Evolutionary conservation across 1,140 invertebrate species (phyloP).

Genomic region (Rhyzopertha dominica): DNA sequence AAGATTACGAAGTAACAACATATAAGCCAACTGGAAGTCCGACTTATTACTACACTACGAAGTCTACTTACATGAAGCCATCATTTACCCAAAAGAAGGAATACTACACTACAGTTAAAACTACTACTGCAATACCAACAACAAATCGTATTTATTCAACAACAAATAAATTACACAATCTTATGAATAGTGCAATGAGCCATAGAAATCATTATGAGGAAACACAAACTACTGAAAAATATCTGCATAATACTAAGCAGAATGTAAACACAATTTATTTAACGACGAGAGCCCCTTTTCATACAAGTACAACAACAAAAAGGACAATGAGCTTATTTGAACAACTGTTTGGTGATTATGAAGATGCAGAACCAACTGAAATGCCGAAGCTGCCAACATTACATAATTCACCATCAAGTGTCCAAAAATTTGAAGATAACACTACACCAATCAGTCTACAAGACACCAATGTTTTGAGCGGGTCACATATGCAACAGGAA

Average conservation of each 20-base stretch:
- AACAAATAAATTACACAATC: constrained; percentile 22
- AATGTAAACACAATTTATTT: constrained; percentile 19
- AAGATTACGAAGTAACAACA: constrained; percentile 49
- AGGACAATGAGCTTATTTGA: constrained; percentile 39
- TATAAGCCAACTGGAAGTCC: constrained; percentile 43
- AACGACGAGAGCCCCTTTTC: constrained; percentile 17
- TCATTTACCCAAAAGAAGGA: constrained; percentile 12
- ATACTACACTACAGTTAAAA: constrained; percentile 39
- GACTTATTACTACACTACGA: constrained; percentile 27
- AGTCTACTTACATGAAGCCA: no score
- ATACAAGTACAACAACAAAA: constrained; percentile 35
- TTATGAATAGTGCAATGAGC: constrained; percentile 35
- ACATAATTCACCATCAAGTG: constrained; percentile 19
- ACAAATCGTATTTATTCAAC: constrained; percentile 30
- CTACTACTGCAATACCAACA: constrained; percentile 31
- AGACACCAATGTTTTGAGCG: constrained; percentile 27
- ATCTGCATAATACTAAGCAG: constrained; percentile 18
- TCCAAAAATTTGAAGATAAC: constrained; percentile 17
- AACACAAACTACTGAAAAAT: constrained; percentile 10
- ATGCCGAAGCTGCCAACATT: constrained; percentile 17
- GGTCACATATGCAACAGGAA: constrained; percentile 28
- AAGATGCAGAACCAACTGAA: constrained; percentile 30
- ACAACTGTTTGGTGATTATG: constrained; percentile 42
- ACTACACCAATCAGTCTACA: constrained; percentile 23
- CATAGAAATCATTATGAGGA: constrained; percentile 19